Percentiles rank a stretch among this genome's conserved stretches.
Conservation (phyloP, 2,797 vertebrate genomes). For the Spinibarbus caldwelli region DNA sequence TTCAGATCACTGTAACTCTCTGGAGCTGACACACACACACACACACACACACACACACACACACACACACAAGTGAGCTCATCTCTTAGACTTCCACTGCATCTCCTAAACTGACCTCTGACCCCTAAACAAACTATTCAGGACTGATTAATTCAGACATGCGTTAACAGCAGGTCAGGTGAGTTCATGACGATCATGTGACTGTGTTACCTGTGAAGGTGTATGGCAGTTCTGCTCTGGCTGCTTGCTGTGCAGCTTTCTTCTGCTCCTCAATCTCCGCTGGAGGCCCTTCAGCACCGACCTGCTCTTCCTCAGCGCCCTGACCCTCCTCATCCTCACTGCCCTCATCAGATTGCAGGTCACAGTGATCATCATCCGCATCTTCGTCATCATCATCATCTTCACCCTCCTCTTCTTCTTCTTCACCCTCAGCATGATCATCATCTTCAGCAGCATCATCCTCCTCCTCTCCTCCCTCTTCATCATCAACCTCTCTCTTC, state of each 20-base stretch:
- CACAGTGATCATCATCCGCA: conserved; percentile 70
- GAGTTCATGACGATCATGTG: background rate
- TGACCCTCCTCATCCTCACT: conserved; percentile 70
- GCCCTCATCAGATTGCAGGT: conserved; percentile 73
- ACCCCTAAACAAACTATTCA: no score
- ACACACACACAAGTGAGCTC: no score
- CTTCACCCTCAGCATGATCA: conserved; percentile 26
- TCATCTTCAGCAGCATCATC: conserved; percentile 43
- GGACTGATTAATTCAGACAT: background rate
- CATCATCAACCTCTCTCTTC: conserved; percentile 48
- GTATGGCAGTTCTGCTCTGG: conserved; percentile 87
- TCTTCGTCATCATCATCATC: conserved; percentile 44
- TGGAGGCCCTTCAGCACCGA: conserved; percentile 29
- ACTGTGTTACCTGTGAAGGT: conserved; percentile 84
- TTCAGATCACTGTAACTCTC: conserved; percentile 81
- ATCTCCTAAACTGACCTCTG: background rate
- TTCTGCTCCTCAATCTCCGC: conserved; percentile 63
- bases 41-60: conserved; percentile 27
- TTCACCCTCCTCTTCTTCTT: conserved; percentile 60
- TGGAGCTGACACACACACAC: conserved; percentile 77
- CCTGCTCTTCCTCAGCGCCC: conserved; percentile 57
- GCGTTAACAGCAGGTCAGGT: background rate
- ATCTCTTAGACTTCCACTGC: no score
- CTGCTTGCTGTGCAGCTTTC: conserved; percentile 70
- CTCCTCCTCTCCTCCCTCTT: conserved; percentile 48